These are phyloP conservation scores for Diorhabda elongata DNA, from an alignment of 1,140 invertebrate species.

Conservation along the genomic window DNA sequence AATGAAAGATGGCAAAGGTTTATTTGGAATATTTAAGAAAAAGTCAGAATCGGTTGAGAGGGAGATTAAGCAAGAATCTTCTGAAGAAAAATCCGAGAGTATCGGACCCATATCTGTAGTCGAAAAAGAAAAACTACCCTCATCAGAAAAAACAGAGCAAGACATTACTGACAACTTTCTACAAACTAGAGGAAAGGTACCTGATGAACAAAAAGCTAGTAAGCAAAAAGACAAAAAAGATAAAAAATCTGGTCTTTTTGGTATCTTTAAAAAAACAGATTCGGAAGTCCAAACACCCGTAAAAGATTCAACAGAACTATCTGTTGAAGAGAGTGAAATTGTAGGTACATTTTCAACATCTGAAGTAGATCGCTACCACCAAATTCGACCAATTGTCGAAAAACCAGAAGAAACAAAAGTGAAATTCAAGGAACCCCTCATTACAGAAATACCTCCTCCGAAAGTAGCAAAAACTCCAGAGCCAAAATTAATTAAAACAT, in stretches of 20 bases:
- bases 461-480: not conserved
- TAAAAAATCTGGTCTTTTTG: no score
- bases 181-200: not conserved
- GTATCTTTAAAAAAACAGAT: no score
- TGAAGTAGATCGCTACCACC: not conserved
- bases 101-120: not conserved
- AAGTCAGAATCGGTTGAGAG: slow-evolving; percentile 13
- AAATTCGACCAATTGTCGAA: not conserved
- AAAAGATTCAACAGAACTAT: no score
- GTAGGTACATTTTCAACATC: no score
- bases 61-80: not conserved
- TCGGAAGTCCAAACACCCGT: no score
- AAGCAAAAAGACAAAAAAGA: no score
- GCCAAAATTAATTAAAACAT: not conserved
- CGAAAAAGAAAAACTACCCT: not conserved
- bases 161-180: not conserved
- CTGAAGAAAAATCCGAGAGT: slow-evolving; percentile 17
- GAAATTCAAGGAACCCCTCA: not conserved
- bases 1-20: slow-evolving; percentile 21
- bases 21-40: slow-evolving; percentile 35
- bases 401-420: not conserved
- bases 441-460: not conserved
- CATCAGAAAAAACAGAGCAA: not conserved
- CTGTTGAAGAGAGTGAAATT: no score
- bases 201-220: no score